Evolutionary conservation across 2,888 invertebrate genomes (phyloP).

Genomic region (Exocentrus adspersus): DNA sequence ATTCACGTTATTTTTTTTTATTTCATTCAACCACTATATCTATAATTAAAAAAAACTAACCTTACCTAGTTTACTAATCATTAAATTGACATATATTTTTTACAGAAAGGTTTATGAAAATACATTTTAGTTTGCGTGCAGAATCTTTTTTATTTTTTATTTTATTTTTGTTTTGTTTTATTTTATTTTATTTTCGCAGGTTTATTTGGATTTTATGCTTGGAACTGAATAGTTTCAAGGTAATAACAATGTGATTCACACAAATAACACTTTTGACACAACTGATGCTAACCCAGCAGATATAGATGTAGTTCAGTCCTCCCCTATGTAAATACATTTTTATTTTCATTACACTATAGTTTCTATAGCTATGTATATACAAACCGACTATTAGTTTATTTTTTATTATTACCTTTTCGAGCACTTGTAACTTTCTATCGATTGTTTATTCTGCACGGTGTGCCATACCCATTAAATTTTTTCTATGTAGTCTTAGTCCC

Average conservation of each 20-base stretch:
- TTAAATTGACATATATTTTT: conserved; percentile 18
- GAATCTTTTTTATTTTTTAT: conserved; percentile 33
- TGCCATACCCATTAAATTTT: conserved; percentile 45
- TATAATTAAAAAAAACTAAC: conserved; percentile 17
- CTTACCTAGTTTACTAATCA: conserved; percentile 22
- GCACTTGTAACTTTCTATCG: conserved; percentile 61
- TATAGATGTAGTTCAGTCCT: conserved; percentile 52
- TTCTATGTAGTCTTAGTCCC: conserved; percentile 52
- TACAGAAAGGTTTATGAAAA: conserved; percentile 30
- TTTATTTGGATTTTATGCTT: conserved; percentile 45
- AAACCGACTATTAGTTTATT: conserved; percentile 42
- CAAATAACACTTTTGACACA: conserved; percentile 42
- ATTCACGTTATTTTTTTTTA: conserved; percentile 11
- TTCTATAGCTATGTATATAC: conserved; percentile 53
- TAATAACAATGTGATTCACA: conserved; percentile 39
- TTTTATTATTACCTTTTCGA: conserved; percentile 49
- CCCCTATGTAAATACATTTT: conserved; percentile 52
- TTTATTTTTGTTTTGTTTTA: conserved; percentile 43
- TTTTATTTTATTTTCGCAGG: conserved; percentile 50
- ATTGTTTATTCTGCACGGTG: conserved; percentile 52
- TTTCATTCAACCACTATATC: too few species aligned
- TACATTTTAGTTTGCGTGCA: conserved; percentile 28
- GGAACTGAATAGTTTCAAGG: conserved; percentile 47
- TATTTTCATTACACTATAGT: conserved; percentile 41
- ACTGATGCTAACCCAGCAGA: conserved; percentile 43